These are phyloP conservation scores for Ceratotherium simum DNA, from an alignment of 2,113 vertebrate species.

Conservation along the genomic window DNA sequence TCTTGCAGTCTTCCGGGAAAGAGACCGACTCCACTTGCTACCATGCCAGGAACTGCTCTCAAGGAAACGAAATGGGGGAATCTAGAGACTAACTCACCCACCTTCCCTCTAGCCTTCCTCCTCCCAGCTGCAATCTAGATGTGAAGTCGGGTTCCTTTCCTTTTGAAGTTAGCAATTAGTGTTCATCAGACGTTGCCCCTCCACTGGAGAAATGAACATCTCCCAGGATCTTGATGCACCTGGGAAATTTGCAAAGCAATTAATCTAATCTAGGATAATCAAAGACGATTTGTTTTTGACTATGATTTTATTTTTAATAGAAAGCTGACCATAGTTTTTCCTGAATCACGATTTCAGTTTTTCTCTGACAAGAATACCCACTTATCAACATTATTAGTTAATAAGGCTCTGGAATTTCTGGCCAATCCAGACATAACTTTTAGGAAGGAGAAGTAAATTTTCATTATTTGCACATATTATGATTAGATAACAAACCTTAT, in stretches of 20 bases:
- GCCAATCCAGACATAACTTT: neutral
- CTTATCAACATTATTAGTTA: slow-evolving; percentile 21
- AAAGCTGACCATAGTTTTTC: neutral
- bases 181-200: neutral
- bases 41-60: neutral
- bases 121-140: neutral
- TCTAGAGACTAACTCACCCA: neutral
- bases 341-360: slow-evolving; percentile 35
- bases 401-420: slow-evolving; percentile 22
- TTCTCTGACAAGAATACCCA: neutral
- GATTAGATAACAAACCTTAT: slow-evolving; percentile 14
- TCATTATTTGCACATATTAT: neutral
- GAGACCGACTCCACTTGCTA: neutral
- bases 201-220: neutral
- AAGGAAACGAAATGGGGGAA: neutral
- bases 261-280: neutral
- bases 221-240: neutral
- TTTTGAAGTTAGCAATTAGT: neutral
- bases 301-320: neutral
- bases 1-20: neutral
- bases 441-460: slow-evolving; percentile 24
- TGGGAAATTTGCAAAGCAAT: neutral
- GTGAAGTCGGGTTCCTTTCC: neutral
- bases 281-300: neutral
- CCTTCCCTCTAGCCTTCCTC: neutral